Evolutionary conservation across 1,140 invertebrate genomes (phyloP).

Genomic region (Stratiolaelaps scimitus): DNA sequence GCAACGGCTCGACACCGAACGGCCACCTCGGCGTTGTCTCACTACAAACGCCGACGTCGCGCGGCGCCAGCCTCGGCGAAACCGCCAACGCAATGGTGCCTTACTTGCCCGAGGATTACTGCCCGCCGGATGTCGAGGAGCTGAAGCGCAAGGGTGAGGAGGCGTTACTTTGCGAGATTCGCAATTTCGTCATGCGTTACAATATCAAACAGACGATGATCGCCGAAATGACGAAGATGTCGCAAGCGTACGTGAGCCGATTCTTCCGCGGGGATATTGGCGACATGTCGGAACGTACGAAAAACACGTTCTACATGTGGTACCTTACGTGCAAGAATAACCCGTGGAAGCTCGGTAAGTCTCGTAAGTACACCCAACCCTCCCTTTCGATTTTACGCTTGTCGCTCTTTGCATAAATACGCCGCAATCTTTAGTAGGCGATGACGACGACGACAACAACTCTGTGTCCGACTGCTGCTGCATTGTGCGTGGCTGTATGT

Average conservation of each 20-base stretch:
- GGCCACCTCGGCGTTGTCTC: conserved; percentile 17
- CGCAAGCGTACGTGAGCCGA: conserved; percentile 41
- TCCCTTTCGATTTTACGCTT: too few relatives aligned
- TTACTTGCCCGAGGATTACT: conserved; percentile 19
- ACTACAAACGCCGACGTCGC: conserved; percentile 13
- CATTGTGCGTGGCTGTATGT: too few relatives aligned
- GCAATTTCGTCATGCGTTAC: conserved; percentile 39
- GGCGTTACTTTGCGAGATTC: conserved; percentile 39
- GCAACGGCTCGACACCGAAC: conserved; percentile 5
- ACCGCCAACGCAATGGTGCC: neutral
- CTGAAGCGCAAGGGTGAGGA: conserved; percentile 38
- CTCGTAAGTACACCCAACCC: neutral
- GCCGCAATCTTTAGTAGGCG: too few relatives aligned
- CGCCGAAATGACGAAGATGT: conserved; percentile 40
- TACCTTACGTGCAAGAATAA: conserved; percentile 39
- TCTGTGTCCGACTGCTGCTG: too few relatives aligned
- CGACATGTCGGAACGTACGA: conserved; percentile 41
- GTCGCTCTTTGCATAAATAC: too few relatives aligned
- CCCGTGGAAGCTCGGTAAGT: conserved; percentile 35
- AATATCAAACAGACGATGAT: conserved; percentile 41
- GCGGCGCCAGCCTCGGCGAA: neutral
- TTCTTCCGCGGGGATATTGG: conserved; percentile 40
- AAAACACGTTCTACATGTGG: conserved; percentile 40
- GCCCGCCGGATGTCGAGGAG: conserved; percentile 21
- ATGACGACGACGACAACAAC: too few relatives aligned